phyloP scores from a whole-genome alignment of 2,113 vertebrate genomes.

The Climacteris rufus region DNA sequence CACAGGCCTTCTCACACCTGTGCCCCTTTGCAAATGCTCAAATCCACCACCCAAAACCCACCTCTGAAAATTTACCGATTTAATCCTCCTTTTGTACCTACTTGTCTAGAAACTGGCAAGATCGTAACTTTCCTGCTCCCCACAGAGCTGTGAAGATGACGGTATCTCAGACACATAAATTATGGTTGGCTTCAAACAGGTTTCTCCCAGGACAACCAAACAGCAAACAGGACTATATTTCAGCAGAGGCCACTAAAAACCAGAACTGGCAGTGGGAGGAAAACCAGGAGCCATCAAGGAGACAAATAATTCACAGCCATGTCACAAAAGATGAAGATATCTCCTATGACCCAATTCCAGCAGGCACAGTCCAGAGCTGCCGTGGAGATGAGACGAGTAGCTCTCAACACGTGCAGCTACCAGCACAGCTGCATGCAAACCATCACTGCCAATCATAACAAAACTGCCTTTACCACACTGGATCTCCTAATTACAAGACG shows the following conservation, averaged over 20 bases:
- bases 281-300: not conserved
- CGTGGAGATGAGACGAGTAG: not conserved
- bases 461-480: not conserved
- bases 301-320: not conserved
- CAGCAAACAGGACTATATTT: not conserved
- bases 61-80: rapidly evolving
- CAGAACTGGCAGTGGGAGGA: not conserved
- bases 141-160: not conserved
- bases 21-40: rapidly evolving
- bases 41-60: not conserved
- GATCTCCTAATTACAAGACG: not conserved
- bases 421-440: not conserved
- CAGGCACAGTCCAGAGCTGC: not conserved
- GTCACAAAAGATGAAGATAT: not conserved
- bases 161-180: not conserved
- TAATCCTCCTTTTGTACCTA: not conserved
- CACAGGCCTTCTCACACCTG: not conserved
- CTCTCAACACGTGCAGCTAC: not conserved
- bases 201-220: not conserved
- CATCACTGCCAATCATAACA: not conserved
- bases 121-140: not conserved
- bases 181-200: not conserved
- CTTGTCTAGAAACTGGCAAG: not conserved
- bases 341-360: not conserved
- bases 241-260: not conserved